phyloP scores from a whole-genome alignment of 2,888 invertebrate species.

The Anoncus sp. region DNA sequence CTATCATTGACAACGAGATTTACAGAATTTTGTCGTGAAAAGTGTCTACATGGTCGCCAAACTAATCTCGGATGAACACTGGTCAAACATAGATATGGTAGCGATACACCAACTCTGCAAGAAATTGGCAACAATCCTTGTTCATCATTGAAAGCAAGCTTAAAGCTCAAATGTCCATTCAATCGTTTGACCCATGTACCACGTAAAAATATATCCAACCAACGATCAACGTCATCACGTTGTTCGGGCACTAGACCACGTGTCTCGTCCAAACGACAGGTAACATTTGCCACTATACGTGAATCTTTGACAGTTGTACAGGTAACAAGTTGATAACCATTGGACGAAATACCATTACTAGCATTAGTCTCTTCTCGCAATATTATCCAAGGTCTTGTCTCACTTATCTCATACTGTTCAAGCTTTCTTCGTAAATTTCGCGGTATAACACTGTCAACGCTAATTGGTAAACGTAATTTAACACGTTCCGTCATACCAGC shows the following conservation, averaged over 20 bases:
- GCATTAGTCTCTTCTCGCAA: slow-evolving; percentile 91
- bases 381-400: slow-evolving; percentile 91
- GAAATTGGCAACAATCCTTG: slow-evolving; percentile 79
- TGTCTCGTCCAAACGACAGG: slow-evolving; percentile 89
- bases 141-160: slow-evolving; percentile 87
- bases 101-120: slow-evolving; percentile 89
- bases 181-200: slow-evolving; percentile 88
- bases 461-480: slow-evolving; percentile 88
- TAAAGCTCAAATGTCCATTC: slow-evolving; percentile 92
- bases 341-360: too few relatives aligned
- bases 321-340: slow-evolving; percentile 88
- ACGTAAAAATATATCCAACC: slow-evolving; percentile 90
- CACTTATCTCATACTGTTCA: slow-evolving; percentile 89
- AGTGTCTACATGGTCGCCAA: slow-evolving; percentile 87
- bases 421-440: slow-evolving; percentile 59
- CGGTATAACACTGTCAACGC: slow-evolving; percentile 83
- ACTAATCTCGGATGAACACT: slow-evolving; percentile 87
- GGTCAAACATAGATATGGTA: slow-evolving; percentile 92
- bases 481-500: slow-evolving; percentile 90
- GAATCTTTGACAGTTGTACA: slow-evolving; percentile 93
- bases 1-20: slow-evolving; percentile 78
- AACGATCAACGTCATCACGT: slow-evolving; percentile 88
- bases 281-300: slow-evolving; percentile 91
- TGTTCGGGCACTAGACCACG: slow-evolving; percentile 89
- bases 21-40: slow-evolving; percentile 85